Evolutionary conservation across 2,113 vertebrate species (phyloP), one percentile per base, ranked within the genome.

Genomic region (Ondatra zibethicus): DNA sequence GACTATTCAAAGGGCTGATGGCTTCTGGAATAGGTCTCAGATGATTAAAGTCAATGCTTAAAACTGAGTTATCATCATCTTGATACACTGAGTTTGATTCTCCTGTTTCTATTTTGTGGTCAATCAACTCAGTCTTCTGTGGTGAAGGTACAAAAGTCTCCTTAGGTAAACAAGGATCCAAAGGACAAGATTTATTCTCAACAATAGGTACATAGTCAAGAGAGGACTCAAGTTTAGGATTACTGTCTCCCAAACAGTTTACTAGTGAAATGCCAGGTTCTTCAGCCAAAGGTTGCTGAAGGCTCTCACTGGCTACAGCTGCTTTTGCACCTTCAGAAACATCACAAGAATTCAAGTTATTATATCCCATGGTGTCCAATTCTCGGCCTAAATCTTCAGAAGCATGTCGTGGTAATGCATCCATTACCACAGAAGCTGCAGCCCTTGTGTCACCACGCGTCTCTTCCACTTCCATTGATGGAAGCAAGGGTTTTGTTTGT

Each of bases 1-100:
- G 99, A 97, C 99, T 99, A 97, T 99, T 99, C 92, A 99, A 98
- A 42, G 99, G 99, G 97, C 99, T 99, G 93, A 99, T 99, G 55
- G 98, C 98, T 92, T 99, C 99, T 0, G 99, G 99, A 97, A 99
- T 99, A 45, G 97, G 98, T 94, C 98, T 99, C 96, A 99, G 97
- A 58, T 98, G 98, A 97, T 98, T 99, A 88, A 99, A 97, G 66
- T 99, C 99, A 95, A 98, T 98, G 88, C 99, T 99, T 98, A 99
- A 98, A 98, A 99, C 99, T 25, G 99, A 99, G 97, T 99, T 99
- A 63, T 99, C 99, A 97, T 99, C 99, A n/a, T 99, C 98, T 91
- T 98, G 93, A 96, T 97, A 95, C 88, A 98, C 8, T 25, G 96
- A 96, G 76, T 98, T 98, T 73, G 45, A 52, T 94, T 98, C 97